Percentiles rank a stretch among this genome's conserved stretches.
These are phyloP conservation scores for Drosophila histrio DNA, from an alignment of 2,888 invertebrate species.

Conservation along the genomic window DNA sequence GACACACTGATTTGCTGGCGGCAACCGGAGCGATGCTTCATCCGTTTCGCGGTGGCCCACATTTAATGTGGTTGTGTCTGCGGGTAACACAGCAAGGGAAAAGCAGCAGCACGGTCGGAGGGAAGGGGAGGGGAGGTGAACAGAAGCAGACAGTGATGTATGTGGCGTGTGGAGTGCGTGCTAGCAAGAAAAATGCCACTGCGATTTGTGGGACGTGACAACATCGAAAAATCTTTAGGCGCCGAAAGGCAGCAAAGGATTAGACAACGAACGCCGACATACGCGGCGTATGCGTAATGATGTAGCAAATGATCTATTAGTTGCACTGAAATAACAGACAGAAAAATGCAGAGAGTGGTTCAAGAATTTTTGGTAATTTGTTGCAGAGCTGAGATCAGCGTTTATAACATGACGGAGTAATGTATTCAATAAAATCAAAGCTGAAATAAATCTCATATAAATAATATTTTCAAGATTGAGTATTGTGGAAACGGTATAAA, in stretches of 20 bases:
- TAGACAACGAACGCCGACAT: constrained; percentile 37
- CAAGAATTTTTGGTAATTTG: constrained; percentile 31
- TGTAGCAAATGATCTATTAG: constrained; percentile 71
- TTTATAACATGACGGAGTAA: too few relatives aligned
- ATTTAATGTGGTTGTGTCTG: constrained; percentile 59
- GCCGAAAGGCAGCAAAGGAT: constrained; percentile 57
- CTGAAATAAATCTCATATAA: too few relatives aligned
- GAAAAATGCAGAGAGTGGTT: background rate
- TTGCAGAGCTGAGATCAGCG: constrained; percentile 13
- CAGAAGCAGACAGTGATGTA: constrained; percentile 65
- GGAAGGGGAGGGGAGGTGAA: background rate
- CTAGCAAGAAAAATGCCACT: constrained; percentile 46
- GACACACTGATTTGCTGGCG: constrained; percentile 62
- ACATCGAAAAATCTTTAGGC: constrained; percentile 41
- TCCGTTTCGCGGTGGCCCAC: constrained; percentile 61
- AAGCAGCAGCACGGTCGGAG: background rate
- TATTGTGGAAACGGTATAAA: too few relatives aligned
- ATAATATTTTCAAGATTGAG: too few relatives aligned
- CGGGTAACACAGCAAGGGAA: constrained; percentile 9
- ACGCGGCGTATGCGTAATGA: constrained; percentile 65
- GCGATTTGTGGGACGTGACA: constrained; percentile 68
- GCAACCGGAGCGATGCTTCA: constrained; percentile 47
- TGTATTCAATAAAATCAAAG: too few relatives aligned
- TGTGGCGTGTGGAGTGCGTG: constrained; percentile 56
- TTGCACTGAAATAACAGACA: constrained; percentile 3